Evolutionary conservation across 1,140 invertebrate species (phyloP).

Genomic region (Trinorchestia longiramus): DNA sequence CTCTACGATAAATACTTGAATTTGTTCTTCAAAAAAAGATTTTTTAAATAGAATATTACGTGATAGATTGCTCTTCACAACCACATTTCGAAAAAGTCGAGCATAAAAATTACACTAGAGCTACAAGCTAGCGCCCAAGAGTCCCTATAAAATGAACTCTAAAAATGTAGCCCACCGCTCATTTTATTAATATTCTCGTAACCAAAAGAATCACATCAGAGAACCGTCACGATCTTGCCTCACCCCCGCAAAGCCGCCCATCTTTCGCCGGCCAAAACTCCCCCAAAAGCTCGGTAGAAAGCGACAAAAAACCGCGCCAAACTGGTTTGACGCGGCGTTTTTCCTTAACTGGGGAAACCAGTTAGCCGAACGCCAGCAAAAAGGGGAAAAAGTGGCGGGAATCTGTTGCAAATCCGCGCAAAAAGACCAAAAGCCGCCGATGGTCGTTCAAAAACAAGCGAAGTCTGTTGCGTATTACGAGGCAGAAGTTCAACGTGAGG

Average conservation of each 20-base stretch:
- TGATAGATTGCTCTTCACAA: too few relatives aligned
- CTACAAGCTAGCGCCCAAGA: not conserved
- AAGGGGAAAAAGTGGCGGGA: not conserved
- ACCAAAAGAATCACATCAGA: not conserved
- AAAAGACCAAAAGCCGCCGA: slow-evolving; percentile 2
- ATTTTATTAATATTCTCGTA: not conserved
- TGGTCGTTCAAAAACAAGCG: not conserved
- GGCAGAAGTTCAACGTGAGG: not conserved
- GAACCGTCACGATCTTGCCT: not conserved
- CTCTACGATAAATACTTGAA: too few relatives aligned
- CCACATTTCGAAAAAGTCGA: not conserved
- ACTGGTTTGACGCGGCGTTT: slow-evolving; percentile 45
- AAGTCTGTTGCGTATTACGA: slow-evolving; percentile 17
- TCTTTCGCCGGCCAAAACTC: not conserved
- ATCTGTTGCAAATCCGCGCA: slow-evolving; percentile 40
- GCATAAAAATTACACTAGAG: not conserved
- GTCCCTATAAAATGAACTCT: not conserved
- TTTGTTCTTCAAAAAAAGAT: too few relatives aligned
- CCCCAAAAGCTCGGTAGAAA: slow-evolving; percentile 43
- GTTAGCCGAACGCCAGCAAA: slow-evolving; percentile 18
- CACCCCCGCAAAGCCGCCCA: not conserved
- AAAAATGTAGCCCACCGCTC: not conserved
- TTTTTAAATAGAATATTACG: too few relatives aligned
- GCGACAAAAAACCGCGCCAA: slow-evolving; percentile 38
- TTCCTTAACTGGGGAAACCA: slow-evolving; percentile 40